Evolutionary conservation across 2,888 invertebrate genomes (phyloP).

Genomic region (Trissolcus brochymenae): DNA sequence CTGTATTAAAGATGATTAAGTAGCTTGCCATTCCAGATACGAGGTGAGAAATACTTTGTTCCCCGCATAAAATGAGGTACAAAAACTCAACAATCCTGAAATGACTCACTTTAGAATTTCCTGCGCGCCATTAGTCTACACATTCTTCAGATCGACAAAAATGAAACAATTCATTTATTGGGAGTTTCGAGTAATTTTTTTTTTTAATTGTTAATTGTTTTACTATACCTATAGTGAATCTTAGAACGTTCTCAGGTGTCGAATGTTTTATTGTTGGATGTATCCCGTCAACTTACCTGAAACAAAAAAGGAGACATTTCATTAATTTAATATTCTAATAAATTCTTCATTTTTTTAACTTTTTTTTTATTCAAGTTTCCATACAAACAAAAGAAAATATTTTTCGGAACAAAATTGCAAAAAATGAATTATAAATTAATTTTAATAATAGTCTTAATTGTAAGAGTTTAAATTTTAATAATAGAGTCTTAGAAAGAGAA

Average conservation of each 20-base stretch:
- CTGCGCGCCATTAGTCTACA: not conserved
- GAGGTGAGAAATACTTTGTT: constrained; percentile 1
- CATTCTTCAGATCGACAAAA: constrained; percentile 1
- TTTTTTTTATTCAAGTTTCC: too few relatives aligned
- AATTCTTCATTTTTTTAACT: too few relatives aligned
- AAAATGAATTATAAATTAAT: constrained; percentile 45
- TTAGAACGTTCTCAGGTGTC: not conserved
- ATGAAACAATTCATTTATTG: not conserved
- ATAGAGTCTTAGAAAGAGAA: constrained; percentile 59
- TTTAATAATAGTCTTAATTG: constrained; percentile 2
- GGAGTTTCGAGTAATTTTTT: not conserved
- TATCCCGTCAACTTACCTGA: not conserved
- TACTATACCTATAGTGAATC: not conserved
- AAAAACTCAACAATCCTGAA: constrained; percentile 2
- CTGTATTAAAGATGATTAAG: constrained; percentile 1
- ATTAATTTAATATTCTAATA: not conserved
- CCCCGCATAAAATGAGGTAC: not conserved
- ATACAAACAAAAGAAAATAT: too few relatives aligned
- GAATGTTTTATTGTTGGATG: not conserved
- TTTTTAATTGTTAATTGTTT: not conserved
- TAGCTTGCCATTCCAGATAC: constrained; percentile 7
- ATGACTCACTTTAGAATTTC: constrained; percentile 8
- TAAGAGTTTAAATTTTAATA: constrained; percentile 21
- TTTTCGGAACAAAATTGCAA: too few relatives aligned
- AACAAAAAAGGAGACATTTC: not conserved